Evolutionary conservation across 2,113 vertebrate species (phyloP).

Genomic region (Chaetops frenatus): DNA sequence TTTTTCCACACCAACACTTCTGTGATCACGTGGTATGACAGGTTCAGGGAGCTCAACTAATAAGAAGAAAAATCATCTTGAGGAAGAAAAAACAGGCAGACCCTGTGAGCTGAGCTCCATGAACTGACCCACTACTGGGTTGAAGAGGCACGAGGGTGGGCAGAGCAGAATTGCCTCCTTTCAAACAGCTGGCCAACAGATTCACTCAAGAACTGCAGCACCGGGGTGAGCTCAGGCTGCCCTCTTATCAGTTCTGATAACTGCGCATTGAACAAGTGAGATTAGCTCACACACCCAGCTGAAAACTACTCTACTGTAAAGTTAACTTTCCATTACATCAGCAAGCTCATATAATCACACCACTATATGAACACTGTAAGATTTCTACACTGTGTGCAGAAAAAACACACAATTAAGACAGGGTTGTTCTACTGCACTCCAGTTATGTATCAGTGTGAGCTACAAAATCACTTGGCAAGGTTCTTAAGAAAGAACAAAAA

Average conservation of each 20-base stretch:
- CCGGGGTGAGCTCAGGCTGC: neutral
- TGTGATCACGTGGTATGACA: neutral
- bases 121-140: neutral
- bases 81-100: neutral
- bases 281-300: neutral
- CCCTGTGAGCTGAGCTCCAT: neutral
- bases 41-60: neutral
- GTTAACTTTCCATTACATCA: neutral
- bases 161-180: neutral
- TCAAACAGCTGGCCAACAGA: neutral
- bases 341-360: neutral
- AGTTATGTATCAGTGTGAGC: neutral
- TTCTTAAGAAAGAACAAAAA: neutral
- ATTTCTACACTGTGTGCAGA: neutral
- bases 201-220: neutral
- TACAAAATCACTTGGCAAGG: rapidly evolving
- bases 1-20: neutral
- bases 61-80: neutral
- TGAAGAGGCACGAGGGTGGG: neutral
- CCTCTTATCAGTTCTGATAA: neutral
- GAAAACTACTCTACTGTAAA: neutral
- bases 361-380: neutral
- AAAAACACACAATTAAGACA: neutral
- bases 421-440: neutral
- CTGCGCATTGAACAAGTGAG: neutral